Conservation (phyloP, 92 coral and sea anemone genomes). For the Phenganax subtilis region DNA sequence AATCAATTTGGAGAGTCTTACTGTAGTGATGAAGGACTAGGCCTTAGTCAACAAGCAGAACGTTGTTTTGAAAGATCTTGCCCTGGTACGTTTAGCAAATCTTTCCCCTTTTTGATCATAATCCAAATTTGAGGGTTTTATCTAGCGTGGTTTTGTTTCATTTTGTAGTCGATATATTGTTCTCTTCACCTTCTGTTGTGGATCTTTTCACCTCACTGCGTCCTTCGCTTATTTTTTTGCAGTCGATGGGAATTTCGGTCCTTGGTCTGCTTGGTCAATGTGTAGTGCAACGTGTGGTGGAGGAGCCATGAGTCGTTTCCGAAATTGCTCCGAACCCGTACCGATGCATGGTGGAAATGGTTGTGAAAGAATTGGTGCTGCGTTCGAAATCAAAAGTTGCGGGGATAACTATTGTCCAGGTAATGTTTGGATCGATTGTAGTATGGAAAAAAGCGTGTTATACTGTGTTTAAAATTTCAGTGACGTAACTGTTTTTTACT, state of each 20-base stretch:
- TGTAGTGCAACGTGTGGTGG: conserved; percentile 88
- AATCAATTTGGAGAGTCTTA: conserved; percentile 81
- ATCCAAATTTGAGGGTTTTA: too few relatives aligned
- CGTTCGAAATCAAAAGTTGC: conserved; percentile 71
- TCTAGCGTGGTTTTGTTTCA: too few relatives aligned
- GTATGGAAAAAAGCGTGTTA: too few relatives aligned
- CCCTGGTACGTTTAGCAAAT: conserved; percentile 63
- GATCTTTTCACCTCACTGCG: not conserved
- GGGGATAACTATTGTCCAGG: conserved; percentile 86
- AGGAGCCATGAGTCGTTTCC: conserved; percentile 65
- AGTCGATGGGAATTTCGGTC: conserved; percentile 86
- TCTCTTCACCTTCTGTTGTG: not conserved
- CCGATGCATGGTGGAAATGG: conserved; percentile 81
- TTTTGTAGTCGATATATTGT: too few relatives aligned
- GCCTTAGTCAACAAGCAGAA: conserved; percentile 62
- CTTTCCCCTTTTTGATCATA: not conserved
- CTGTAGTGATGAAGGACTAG: conserved; percentile 74
- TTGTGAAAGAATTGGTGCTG: conserved; percentile 75
- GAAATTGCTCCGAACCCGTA: conserved; percentile 75
- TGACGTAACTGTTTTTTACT: not conserved
- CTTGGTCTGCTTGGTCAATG: conserved; percentile 82
- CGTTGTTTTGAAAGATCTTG: conserved; percentile 97
- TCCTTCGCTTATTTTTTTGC: conserved; percentile 26
- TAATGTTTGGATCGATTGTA: not conserved
- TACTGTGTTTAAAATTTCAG: too few relatives aligned